Conservation (phyloP, 2,113 vertebrate genomes). For the Haemorhous mexicanus region DNA sequence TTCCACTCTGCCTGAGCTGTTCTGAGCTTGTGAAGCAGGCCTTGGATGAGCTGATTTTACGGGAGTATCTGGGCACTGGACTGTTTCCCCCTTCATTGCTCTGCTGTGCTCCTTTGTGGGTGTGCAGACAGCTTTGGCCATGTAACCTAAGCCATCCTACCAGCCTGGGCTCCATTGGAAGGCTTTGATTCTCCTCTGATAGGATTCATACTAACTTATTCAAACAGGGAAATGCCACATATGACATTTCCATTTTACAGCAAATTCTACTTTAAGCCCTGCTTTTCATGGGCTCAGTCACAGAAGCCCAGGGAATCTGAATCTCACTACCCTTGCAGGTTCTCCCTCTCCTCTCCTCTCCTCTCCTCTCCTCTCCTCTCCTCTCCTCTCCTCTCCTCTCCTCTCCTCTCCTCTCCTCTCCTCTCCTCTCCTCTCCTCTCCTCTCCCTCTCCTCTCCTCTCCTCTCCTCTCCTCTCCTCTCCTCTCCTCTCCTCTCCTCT, state of each 20-base stretch:
- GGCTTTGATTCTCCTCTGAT: not conserved
- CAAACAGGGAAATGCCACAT: not conserved
- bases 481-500: too few species aligned
- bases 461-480: too few species aligned
- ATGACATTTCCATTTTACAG: rapidly evolving
- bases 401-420: too few species aligned
- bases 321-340: rapidly evolving
- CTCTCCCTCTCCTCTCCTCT: too few species aligned
- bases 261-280: not conserved
- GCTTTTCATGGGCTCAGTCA: not conserved
- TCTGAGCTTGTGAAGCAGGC: not conserved
- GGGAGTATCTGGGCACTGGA: not conserved
- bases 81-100: not conserved
- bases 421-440: too few species aligned
- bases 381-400: too few species aligned
- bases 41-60: not conserved
- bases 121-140: not conserved
- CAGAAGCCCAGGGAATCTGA: not conserved
- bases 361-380: too few species aligned
- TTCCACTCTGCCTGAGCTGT: not conserved
- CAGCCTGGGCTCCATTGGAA: not conserved
- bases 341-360: too few species aligned
- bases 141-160: not conserved
- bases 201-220: not conserved
- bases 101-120: not conserved